These are phyloP conservation scores for Resseliella maxima DNA, from an alignment of 2,888 invertebrate genomes.

Conservation along the genomic window DNA sequence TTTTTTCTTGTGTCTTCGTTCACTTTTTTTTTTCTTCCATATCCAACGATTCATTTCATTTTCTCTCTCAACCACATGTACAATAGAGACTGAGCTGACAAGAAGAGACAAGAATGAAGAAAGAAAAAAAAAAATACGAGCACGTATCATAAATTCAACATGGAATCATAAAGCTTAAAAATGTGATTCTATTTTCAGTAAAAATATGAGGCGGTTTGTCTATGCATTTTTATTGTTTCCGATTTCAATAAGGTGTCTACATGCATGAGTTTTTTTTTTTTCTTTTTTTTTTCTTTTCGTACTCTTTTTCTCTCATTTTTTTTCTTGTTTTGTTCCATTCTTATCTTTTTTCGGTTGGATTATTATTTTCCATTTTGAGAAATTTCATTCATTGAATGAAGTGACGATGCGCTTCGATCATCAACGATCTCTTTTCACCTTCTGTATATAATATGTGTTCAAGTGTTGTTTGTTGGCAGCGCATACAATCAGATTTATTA, in stretches of 20 bases:
- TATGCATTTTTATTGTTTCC: constrained; percentile 53
- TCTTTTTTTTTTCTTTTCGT: neutral
- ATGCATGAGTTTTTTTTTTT: neutral
- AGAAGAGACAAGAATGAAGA: neutral
- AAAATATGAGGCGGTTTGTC: constrained; percentile 18
- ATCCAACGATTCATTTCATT: neutral
- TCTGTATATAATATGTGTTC: too few relatives aligned
- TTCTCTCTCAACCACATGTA: neutral
- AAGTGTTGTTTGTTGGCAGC: too few relatives aligned
- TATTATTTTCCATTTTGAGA: too few relatives aligned
- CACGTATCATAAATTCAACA: constrained; percentile 14
- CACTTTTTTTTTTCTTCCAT: neutral
- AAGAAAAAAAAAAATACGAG: constrained; percentile 11
- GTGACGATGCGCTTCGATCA: too few relatives aligned
- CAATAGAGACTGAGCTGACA: neutral
- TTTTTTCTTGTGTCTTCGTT: neutral
- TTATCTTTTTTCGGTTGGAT: constrained; percentile 28
- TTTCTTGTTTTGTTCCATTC: neutral
- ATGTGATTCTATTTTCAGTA: constrained; percentile 52
- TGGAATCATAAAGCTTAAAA: constrained; percentile 27
- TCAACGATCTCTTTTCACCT: too few relatives aligned
- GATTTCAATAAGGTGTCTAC: constrained; percentile 53
- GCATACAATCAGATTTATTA: too few relatives aligned
- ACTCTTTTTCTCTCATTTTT: neutral
- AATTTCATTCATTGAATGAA: too few relatives aligned